Evolutionary conservation across 2,113 vertebrate species (phyloP), one percentile per base, ranked within the genome.

Genomic region (Lanius ludovicianus): DNA sequence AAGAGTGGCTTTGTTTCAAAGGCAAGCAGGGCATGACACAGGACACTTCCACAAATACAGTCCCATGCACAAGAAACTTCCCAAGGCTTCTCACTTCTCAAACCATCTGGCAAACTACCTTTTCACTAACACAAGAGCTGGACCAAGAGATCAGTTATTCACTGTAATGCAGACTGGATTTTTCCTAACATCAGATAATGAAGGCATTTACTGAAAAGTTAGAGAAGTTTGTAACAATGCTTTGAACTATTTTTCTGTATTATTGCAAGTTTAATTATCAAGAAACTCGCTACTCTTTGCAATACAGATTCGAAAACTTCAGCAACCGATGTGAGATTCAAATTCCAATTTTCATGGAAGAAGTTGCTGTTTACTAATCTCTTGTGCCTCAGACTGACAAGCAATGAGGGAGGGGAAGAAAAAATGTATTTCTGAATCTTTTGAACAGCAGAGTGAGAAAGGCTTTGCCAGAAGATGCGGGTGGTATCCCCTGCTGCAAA

Each of bases 401-500:
- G 82, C 31, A 87, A 73, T 11, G 3, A 41, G 42, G 47, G 15
- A 16, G 10, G 52, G 7, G 18, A 11, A 11, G 11, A 14, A 28
- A 4, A 27, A 14, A 1, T 10, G 3, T 50, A 35, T 46, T 84
- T 69, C 28, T 57, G 25, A 91, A 91, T 20, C 30, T 90, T 93
- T 94, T 68, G 24, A 89, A 85, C 8, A 73, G 35, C 28, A 39
- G 53, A 77, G 14, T 46, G n/a, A 93, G 39, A 75, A 56, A 39
- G 53, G 16, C 12, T 85, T 82, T 93, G 24, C 57, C 53, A 82
- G 71, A 93, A 89, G 85, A 78, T 83, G 80, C 76, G 37, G 73
- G 84, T 74, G 68, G 84, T 82, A 94, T 83, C 49, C 55, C 69
- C 89, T 73, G 65, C 89, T 89, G 79, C 70, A 97, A 76, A 94